Evolutionary conservation across 2,888 invertebrate genomes (phyloP).

Genomic region (Unio delphinus): DNA sequence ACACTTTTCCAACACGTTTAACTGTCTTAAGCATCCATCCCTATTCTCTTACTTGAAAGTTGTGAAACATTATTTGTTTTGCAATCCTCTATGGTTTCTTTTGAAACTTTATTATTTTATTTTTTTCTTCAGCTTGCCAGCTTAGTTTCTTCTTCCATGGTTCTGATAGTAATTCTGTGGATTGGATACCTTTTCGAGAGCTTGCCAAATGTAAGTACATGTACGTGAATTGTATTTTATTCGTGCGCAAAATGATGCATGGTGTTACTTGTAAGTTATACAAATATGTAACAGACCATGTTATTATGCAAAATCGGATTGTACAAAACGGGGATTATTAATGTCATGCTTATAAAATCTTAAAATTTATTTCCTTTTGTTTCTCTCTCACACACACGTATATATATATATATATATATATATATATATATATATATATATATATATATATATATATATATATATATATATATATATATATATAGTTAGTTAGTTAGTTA

Average conservation of each 20-base stretch:
- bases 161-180: conserved; percentile 58
- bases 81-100: too few relatives aligned
- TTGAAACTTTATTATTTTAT: neutral
- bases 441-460: neutral
- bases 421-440: neutral
- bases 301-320: too few relatives aligned
- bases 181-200: conserved; percentile 62
- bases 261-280: too few relatives aligned
- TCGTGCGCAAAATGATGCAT: too few relatives aligned
- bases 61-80: neutral
- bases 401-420: too few relatives aligned
- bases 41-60: neutral
- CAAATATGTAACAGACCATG: too few relatives aligned
- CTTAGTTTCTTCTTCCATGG: conserved; percentile 53
- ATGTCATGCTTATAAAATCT: too few relatives aligned
- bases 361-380: too few relatives aligned
- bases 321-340: too few relatives aligned
- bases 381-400: too few relatives aligned
- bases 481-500: too few relatives aligned
- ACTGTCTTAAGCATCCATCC: neutral
- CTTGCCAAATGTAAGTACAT: conserved; percentile 58
- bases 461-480: too few relatives aligned
- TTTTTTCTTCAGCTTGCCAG: conserved; percentile 48
- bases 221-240: conserved; percentile 6
- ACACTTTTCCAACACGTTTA: neutral